Base-by-base conservation (phyloP, 2,888 invertebrate species). In the Deladenus siricidicola region DNA sequence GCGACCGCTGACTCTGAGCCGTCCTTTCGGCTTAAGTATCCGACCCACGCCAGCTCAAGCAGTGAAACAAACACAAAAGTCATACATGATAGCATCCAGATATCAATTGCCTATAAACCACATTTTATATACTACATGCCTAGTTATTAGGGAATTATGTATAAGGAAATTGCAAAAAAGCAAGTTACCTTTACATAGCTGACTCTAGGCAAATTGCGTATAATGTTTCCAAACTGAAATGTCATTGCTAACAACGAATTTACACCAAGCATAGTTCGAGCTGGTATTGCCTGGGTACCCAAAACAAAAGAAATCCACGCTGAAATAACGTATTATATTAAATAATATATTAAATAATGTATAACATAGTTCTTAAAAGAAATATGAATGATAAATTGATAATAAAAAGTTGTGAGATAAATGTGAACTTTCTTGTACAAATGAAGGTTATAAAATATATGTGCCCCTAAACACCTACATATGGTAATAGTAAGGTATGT, bases 261-360 rank as follows among this genome's bases (percentile, higher is more conserved):
- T 6, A 78, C 78, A 29, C 78, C 78, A n/a, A 78, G 64, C 77
- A 78, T 76, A 28, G 78, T 78, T 17, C 78, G 45, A 0, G 78
- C 76, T 1, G 78, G 78, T 53, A 78, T 78, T 39, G 77, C 77
- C 57, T 73, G 74, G 1, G 75, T 70, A 26, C 78, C 78, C 8
- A 78, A 67, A n/a, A 74, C 78, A 44, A 78, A 78, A 0, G 76
- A 75, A 24, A 78, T 78, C 78, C 78, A 78, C 1, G 77, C 77
- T 78, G 65, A n/a, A n/a, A n/a, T n/a, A n/a, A n/a, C n/a, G n/a
- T n/a, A n/a, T n/a, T n/a, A n/a, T n/a, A n/a, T n/a, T n/a, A n/a
- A n/a, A n/a, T n/a, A n/a, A n/a, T n/a, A n/a, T n/a, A n/a, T n/a
- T n/a, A n/a, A 76, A 66, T n/a, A 45, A 17, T n/a, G n/a, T n/a